Percentiles rank a stretch among this genome's conserved stretches.
Evolutionary conservation across 2,888 invertebrate species (phyloP).

Genomic region (Liodrosophila aerea): DNA sequence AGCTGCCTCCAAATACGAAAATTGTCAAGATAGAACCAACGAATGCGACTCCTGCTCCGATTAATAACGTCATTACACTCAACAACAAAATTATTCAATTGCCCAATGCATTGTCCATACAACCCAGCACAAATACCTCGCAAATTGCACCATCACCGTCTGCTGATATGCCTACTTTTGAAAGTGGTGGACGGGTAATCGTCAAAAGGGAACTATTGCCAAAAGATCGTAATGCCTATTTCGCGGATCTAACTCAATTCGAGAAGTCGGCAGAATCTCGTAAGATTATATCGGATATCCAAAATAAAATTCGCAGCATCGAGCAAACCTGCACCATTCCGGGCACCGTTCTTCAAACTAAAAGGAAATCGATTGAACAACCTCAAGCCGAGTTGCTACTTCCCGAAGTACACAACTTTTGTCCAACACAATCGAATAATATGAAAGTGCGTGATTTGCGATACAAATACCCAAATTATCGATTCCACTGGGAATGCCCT

Average conservation of each 20-base stretch:
- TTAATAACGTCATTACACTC: conserved; percentile 14
- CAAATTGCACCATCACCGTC: neutral
- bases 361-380: neutral
- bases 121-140: neutral
- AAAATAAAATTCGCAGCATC: conserved; percentile 64
- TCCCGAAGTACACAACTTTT: conserved; percentile 5
- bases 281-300: conserved; percentile 66
- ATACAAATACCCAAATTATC: conserved; percentile 36
- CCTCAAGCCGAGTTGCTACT: neutral
- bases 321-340: conserved; percentile 54
- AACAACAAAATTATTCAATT: conserved; percentile 19
- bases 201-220: too few relatives aligned
- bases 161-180: too few relatives aligned
- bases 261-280: conserved; percentile 70
- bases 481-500: conserved; percentile 69
- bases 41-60: too few relatives aligned
- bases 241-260: conserved; percentile 40
- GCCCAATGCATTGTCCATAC: conserved; percentile 11
- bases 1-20: conserved; percentile 55
- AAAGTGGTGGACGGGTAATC: too few relatives aligned
- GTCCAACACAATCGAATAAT: conserved; percentile 9
- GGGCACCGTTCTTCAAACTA: conserved; percentile 52
- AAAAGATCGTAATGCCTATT: conserved; percentile 35
- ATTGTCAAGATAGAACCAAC: conserved; percentile 41
- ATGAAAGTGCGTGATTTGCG: conserved; percentile 38